These are phyloP conservation scores for Masticophis lateralis DNA, from an alignment of 2,797 vertebrate species.

Conservation along the genomic window DNA sequence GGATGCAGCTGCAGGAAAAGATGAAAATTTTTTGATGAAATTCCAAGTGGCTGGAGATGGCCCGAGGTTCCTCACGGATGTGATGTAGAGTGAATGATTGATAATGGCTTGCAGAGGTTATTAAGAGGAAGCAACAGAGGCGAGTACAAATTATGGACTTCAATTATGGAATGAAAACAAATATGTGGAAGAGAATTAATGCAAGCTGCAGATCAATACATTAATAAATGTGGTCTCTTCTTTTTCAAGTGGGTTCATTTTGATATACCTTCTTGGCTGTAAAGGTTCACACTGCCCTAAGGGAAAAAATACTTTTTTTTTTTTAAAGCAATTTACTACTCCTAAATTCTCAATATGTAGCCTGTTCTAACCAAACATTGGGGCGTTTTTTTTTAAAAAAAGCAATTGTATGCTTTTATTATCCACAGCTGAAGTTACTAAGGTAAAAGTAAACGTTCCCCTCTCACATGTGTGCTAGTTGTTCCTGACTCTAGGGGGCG, in stretches of 20 bases:
- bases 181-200: neutral
- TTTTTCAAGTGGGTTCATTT: neutral
- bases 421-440: neutral
- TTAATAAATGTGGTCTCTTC: neutral
- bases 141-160: neutral
- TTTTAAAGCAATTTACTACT: neutral
- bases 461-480: no score
- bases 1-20: neutral
- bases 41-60: neutral
- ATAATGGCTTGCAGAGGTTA: neutral
- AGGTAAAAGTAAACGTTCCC: no score
- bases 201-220: neutral
- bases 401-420: neutral
- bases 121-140: neutral
- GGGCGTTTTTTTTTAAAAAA: constrained; percentile 12
- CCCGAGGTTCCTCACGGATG: neutral
- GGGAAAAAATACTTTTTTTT: neutral
- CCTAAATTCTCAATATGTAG: constrained; percentile 19
- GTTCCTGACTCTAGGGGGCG: no score
- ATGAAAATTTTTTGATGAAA: neutral
- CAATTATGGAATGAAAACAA: neutral
- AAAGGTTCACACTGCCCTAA: neutral
- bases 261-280: neutral
- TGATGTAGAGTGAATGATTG: neutral
- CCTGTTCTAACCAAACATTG: constrained; percentile 11